These are phyloP conservation scores for Encarsia formosa DNA, from an alignment of 2,888 invertebrate species.

Conservation along the genomic window DNA sequence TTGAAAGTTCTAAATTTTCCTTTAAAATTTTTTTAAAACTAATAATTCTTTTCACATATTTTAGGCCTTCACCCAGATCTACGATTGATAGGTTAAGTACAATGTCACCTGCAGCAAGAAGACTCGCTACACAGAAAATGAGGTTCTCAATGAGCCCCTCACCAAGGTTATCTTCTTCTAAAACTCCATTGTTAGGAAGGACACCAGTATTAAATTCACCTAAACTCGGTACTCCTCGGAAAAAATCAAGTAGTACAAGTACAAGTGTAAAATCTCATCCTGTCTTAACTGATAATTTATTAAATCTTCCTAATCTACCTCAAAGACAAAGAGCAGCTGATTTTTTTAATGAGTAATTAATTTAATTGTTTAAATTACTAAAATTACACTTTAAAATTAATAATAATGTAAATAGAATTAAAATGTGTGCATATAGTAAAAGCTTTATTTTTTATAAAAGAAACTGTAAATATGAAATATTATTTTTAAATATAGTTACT, in stretches of 20 bases:
- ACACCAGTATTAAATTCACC: constrained; percentile 47
- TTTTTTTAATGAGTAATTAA: constrained; percentile 58
- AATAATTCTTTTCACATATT: constrained; percentile 29
- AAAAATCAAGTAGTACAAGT: constrained; percentile 18
- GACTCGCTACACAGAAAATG: constrained; percentile 71
- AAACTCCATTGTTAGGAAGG: constrained; percentile 46
- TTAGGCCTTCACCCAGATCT: constrained; percentile 59
- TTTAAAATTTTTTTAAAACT: background rate
- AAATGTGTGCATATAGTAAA: too few relatives aligned
- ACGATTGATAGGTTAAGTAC: constrained; percentile 77
- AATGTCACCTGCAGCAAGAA: constrained; percentile 93
- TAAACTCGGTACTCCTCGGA: constrained; percentile 43
- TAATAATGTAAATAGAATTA: too few relatives aligned
- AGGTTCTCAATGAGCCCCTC: constrained; percentile 42
- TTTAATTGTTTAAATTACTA: too few relatives aligned
- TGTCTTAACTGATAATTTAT: constrained; percentile 75
- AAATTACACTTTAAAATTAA: too few relatives aligned
- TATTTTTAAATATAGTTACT: too few relatives aligned
- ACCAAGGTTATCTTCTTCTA: constrained; percentile 40
- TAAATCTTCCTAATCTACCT: constrained; percentile 76
- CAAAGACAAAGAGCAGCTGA: constrained; percentile 75
- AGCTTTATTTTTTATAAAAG: too few relatives aligned
- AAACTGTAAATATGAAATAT: too few relatives aligned
- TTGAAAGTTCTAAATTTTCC: background rate
- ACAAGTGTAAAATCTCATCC: constrained; percentile 36